Base-by-base conservation (phyloP, 1,140 invertebrate genomes). In the Apis laboriosa region DNA sequence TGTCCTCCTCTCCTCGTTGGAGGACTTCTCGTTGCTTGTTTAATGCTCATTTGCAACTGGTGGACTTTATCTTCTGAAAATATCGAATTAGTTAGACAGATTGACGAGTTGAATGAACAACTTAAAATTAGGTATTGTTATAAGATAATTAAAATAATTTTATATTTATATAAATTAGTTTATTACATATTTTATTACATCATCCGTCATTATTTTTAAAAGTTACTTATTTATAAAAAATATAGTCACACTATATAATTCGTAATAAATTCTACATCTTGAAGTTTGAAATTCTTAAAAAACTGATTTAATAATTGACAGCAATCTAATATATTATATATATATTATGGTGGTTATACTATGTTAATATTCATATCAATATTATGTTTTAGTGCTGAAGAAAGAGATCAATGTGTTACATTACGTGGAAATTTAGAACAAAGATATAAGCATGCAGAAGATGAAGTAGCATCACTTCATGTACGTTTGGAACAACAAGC, bases 1-100 rank as follows among this genome's bases (percentile, higher is more conserved):
- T 95, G 94, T 90, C 94, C 94, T 84, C 93, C 94, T 43, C 90
- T 94, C 81, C 85, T 95, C 43, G 92, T 95, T 21, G 93, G 90
- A 49, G 92, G 91, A 66, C 91, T 95, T 28, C 55, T 94, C 11
- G 56, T 94, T 12, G 88, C 92, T 17, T 95, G 93, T 84, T 91
- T 95, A 63, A 91, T 95, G 85, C 88, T 95, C 24, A 89, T 93
- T 58, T 95, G 92, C 79, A 95, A 94, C 83, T 95, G 94, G 94
- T 95, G 94, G 94, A 94, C 91, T 24, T 80, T 95, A 1, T 92
- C 94, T 21, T 91, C 94, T 1, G 94, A 95, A 89, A 95, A 95
- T 86, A 84, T 92, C 15, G 94, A 95, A 76, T 86, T 95, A 58
- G 84, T 94, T 28, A 89, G 88, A 61, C 94, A 95, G 85, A 90